phyloP scores from a whole-genome alignment of 1,140 invertebrate genomes.

The Drosophila sechellia region DNA sequence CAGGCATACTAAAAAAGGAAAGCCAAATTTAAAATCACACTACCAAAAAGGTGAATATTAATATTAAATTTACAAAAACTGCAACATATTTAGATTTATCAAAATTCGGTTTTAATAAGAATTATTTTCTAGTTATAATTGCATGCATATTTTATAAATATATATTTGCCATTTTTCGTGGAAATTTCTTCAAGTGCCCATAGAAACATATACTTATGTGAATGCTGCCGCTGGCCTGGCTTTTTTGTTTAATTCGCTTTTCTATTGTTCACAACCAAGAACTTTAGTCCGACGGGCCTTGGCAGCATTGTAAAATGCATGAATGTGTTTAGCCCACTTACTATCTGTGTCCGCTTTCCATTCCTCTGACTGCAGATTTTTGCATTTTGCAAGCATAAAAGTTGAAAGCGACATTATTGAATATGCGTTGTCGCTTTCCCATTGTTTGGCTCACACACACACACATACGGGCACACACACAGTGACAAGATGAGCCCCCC shows the following conservation, averaged over 20 bases:
- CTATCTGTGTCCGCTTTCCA: constrained; percentile 16
- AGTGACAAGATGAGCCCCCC: background rate
- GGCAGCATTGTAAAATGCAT: constrained; percentile 72
- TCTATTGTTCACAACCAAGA: constrained; percentile 76
- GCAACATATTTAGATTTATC: background rate
- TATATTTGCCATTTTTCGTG: background rate
- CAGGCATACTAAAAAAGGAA: background rate
- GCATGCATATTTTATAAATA: too few species aligned
- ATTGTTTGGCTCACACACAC: constrained; percentile 55
- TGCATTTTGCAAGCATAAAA: constrained; percentile 70
- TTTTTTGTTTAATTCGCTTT: constrained; percentile 81
- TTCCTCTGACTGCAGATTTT: constrained; percentile 56
- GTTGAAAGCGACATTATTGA: constrained; percentile 83
- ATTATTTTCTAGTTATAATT: too few species aligned
- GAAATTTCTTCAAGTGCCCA: background rate
- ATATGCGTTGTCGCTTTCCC: constrained; percentile 66
- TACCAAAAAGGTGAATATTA: too few species aligned
- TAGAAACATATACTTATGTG: constrained; percentile 32
- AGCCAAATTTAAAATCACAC: background rate
- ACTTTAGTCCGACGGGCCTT: constrained; percentile 78
- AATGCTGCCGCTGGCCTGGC: constrained; percentile 47
- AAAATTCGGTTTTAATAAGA: background rate
- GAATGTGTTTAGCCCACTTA: constrained; percentile 65
- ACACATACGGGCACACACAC: constrained; percentile 11
- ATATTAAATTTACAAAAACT: too few species aligned